These are phyloP conservation scores for Tenthredo scrophulariae DNA, from an alignment of 2,888 invertebrate species.

Conservation along the genomic window DNA sequence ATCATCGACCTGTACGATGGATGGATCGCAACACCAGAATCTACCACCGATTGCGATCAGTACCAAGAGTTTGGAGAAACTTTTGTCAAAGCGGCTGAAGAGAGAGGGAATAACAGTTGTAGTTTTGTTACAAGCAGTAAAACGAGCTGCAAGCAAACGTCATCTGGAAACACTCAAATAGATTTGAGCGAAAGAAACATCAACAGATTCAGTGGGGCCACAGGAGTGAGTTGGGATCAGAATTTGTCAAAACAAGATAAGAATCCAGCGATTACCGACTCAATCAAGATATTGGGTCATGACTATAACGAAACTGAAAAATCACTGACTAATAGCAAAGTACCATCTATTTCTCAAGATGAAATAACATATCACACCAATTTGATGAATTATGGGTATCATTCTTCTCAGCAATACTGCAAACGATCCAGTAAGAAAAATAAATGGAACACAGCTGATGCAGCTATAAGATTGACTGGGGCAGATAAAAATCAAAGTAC, in stretches of 20 bases:
- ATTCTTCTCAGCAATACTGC: conserved; percentile 14
- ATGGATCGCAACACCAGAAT: background rate
- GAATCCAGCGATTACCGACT: background rate
- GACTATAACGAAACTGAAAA: background rate
- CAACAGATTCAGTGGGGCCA: background rate
- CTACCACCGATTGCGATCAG: background rate
- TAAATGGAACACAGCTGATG: background rate
- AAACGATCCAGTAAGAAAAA: background rate
- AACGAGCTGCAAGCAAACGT: background rate
- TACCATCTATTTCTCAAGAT: background rate
- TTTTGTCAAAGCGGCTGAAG: background rate
- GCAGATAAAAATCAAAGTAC: background rate
- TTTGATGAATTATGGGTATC: conserved; percentile 21
- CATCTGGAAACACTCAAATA: conserved; percentile 1
- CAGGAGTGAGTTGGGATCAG: background rate
- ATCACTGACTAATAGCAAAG: background rate
- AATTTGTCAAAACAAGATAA: background rate
- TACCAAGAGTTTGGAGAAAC: background rate
- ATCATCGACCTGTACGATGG: conserved; percentile 6
- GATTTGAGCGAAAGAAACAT: background rate
- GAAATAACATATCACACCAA: background rate
- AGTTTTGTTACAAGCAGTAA: background rate
- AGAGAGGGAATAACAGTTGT: background rate
- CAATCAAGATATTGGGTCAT: background rate
- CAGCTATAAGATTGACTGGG: background rate